phyloP scores from a whole-genome alignment of 2,888 invertebrate species.

The Argyra leucocephala region DNA sequence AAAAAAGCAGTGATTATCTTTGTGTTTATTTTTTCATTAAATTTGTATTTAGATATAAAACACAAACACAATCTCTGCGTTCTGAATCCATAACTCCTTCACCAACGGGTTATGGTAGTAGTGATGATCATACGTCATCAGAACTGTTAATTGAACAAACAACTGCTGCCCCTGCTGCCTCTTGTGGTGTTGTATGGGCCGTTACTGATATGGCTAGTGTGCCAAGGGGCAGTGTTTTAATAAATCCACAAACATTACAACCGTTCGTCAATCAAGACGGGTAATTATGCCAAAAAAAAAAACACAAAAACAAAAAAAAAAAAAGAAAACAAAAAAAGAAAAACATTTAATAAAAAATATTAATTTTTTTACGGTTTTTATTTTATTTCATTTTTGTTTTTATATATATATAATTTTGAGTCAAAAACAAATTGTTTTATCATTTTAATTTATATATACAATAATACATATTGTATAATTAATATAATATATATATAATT shows the following conservation, averaged over 20 bases:
- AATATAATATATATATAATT: no score
- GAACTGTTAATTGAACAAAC: slow-evolving; percentile 34
- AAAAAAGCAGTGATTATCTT: slow-evolving; percentile 18
- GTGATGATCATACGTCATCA: slow-evolving; percentile 43
- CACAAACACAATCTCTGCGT: slow-evolving; percentile 44
- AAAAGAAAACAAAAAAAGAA: no score
- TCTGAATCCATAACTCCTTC: slow-evolving; percentile 72
- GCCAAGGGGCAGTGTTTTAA: slow-evolving; percentile 77
- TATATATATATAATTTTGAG: slow-evolving; percentile 10
- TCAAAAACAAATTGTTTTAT: no score
- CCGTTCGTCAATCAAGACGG: slow-evolving; percentile 45
- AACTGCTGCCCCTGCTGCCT: slow-evolving; percentile 21
- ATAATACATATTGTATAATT: no score
- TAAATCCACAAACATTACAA: slow-evolving; percentile 60
- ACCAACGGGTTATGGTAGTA: slow-evolving; percentile 52
- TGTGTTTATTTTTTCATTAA: slow-evolving; percentile 17
- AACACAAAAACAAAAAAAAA: slow-evolving; percentile 22
- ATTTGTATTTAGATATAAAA: slow-evolving; percentile 38
- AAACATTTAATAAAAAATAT: slow-evolving; percentile 21
- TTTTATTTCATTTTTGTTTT: slow-evolving; percentile 15
- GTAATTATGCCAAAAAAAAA: slow-evolving; percentile 40
- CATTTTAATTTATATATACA: no score
- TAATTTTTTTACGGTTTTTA: slow-evolving; percentile 18
- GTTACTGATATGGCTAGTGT: slow-evolving; percentile 77
- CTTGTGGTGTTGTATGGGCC: slow-evolving; percentile 65